Base-by-base conservation (phyloP, 2,113 vertebrate genomes). In the Vidua chalybeata region DNA sequence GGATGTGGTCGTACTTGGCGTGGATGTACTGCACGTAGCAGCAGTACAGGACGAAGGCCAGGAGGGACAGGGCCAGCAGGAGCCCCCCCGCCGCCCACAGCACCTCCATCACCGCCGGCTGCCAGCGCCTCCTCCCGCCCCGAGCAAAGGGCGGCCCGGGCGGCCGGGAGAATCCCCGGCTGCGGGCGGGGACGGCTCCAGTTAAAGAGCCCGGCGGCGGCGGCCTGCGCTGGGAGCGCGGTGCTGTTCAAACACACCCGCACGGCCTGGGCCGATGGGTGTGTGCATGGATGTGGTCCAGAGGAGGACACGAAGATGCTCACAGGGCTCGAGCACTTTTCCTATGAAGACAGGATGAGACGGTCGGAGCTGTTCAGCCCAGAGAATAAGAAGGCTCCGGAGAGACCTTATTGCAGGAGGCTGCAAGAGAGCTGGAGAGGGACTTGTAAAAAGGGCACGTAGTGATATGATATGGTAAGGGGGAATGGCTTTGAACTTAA, bases 1-100 rank as follows among this genome's bases (percentile, higher is more conserved):
- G 98, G 96, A 98, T 98, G 96, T 97, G 94, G 89, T 98, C 98
- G 87, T 98, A 98, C 77, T 98, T 97, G 72, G 94, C 78, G 83
- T 98, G 98, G 83, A 97, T 58, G 85, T 95, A 94, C 10, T 62
- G 73, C 79, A 98, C 84, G 84, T 98, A 98, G 94, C 97, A 95
- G 94, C 98, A 98, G 90, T 96, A 98, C 49, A 97, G 90, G 12
- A 90, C 62, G 33, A 98, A 81, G 37, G 81, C 93, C 74, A 97
- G 84, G 12, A 97, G 69, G 27, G 23, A 26, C 30, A 96, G 74
- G 13, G 69, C 79, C 71, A 93, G 64, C 41, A 97, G 43, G 2
- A 97, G 61, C 54, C 39, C 94, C 22, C 16, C 88, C 26, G 43
- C 43, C 4, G 52, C 80, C 52, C 49, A 84, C 76, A 90, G 46